A percentile compares a stretch with the other conserved stretches of the same genome.
Conservation (phyloP, 2,888 invertebrate species). For the Torymus tubicola region DNA sequence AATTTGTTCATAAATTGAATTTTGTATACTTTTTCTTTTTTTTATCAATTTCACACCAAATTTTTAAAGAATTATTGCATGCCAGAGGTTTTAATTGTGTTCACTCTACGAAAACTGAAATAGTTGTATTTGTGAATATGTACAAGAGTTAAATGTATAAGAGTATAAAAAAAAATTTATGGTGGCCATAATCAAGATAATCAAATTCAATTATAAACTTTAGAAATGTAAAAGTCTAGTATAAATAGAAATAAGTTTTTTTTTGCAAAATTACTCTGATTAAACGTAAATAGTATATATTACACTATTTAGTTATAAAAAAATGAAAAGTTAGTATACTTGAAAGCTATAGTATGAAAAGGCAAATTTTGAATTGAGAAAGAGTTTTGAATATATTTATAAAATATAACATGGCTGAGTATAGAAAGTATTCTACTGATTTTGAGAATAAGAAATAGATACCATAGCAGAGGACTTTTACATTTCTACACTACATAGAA, state of each 20-base stretch:
- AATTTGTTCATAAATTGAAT: constrained; percentile 28
- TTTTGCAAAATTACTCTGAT: too few species aligned
- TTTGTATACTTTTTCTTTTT: constrained; percentile 11
- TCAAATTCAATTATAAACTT: not conserved
- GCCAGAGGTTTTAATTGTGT: constrained; percentile 19
- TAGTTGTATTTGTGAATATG: constrained; percentile 34
- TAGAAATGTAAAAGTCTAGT: constrained; percentile 43
- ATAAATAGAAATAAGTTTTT: not conserved
- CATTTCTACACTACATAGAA: constrained; percentile 24
- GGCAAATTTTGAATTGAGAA: too few species aligned
- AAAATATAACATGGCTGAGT: too few species aligned
- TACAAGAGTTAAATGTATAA: constrained; percentile 44
- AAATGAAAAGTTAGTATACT: too few species aligned
- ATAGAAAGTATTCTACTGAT: too few species aligned
- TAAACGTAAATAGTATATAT: too few species aligned
- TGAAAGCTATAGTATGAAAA: too few species aligned
- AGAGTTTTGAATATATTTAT: too few species aligned
- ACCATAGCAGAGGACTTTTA: constrained; percentile 33
- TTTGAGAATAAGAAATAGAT: too few species aligned
- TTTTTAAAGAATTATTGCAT: constrained; percentile 6
- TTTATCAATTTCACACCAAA: constrained; percentile 44
- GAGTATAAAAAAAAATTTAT: constrained; percentile 31
- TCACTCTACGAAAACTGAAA: constrained; percentile 14
- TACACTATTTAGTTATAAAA: too few species aligned
- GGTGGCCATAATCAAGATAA: too few species aligned